These are phyloP conservation scores for Invenusta paracnida DNA, from an alignment of 2,888 invertebrate species.

Conservation along the genomic window DNA sequence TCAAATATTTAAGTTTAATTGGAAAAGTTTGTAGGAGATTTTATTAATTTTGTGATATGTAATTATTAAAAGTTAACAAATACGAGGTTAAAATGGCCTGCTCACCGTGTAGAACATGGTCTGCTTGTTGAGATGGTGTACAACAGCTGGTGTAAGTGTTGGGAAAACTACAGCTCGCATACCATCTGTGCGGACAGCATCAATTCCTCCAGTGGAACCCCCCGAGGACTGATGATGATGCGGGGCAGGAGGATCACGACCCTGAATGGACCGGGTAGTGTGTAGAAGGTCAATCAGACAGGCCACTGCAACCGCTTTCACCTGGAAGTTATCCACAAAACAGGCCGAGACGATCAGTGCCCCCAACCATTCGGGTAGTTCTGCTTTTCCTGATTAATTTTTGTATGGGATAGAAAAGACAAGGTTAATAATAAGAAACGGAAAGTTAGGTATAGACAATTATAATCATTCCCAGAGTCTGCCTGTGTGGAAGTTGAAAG, in stretches of 20 bases:
- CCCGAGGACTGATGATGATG: neutral
- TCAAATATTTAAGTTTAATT: too few relatives aligned
- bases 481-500: too few relatives aligned
- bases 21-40: too few relatives aligned
- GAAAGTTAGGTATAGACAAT: too few relatives aligned
- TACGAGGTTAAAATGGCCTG: too few relatives aligned
- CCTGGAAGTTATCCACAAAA: slow-evolving; percentile 64
- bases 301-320: slow-evolving; percentile 67
- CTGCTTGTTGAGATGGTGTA: slow-evolving; percentile 21
- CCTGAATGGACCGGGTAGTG: slow-evolving; percentile 64
- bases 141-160: neutral
- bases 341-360: slow-evolving; percentile 70
- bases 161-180: neutral
- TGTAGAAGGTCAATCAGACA: slow-evolving; percentile 71
- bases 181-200: neutral
- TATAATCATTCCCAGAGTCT: too few relatives aligned
- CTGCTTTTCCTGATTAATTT: neutral
- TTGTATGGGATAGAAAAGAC: too few relatives aligned
- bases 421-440: too few relatives aligned
- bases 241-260: too few relatives aligned
- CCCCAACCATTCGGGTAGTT: slow-evolving; percentile 69
- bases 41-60: too few relatives aligned
- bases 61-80: too few relatives aligned
- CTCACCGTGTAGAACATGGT: slow-evolving; percentile 30
- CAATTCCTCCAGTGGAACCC: neutral